Evolutionary conservation across 2,113 vertebrate species (phyloP), one percentile per base, ranked within the genome.

Genomic region (Glaucomys volans): DNA sequence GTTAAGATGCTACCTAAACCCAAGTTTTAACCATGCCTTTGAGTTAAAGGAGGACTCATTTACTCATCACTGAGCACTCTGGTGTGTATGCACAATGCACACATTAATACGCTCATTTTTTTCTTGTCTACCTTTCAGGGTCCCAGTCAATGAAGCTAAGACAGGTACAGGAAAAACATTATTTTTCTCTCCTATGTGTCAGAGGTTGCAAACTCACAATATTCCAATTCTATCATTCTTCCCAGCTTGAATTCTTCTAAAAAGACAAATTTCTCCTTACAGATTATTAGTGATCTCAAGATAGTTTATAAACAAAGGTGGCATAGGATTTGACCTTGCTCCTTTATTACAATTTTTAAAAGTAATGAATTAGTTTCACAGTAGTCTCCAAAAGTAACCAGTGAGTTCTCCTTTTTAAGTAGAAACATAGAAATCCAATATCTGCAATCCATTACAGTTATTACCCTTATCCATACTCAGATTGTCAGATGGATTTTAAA

Each of bases 181-280:
- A n/a, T 72, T 80, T 72, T 11, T 40, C 47, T 64, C 52, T 40
- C 62, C 18, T 59, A 40, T 7, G 26, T 30, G 32, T 47, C 4
- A 84, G 67, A 91, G 62, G 24, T 13, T 59, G 20, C 24, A 86
- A 91, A 80, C 62, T 66, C 54, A 42, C 1, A 47, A 81, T 47
- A 87, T 59, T 81, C 20, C 18, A 88, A 85, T 81, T 91, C 50
- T 74, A 40, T 40, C 42, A 71, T 76, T 84, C 28, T 81, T 91
- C n/a, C 76, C 87, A 84, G 40, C 44, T 62, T 96, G 37, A 87
- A 90, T 75, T 83, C 54, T 85, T 90, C 50, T 81, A 85, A 18
- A 87, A 84, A 75, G 57, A 97, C 11, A 86, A 59, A 83, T 85
- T 79, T 93, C 50, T 35, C 95, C 54, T 64, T 42, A 44, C 59